Conservation (phyloP, 2,797 vertebrate species). For the Anniella stebbinsi region DNA sequence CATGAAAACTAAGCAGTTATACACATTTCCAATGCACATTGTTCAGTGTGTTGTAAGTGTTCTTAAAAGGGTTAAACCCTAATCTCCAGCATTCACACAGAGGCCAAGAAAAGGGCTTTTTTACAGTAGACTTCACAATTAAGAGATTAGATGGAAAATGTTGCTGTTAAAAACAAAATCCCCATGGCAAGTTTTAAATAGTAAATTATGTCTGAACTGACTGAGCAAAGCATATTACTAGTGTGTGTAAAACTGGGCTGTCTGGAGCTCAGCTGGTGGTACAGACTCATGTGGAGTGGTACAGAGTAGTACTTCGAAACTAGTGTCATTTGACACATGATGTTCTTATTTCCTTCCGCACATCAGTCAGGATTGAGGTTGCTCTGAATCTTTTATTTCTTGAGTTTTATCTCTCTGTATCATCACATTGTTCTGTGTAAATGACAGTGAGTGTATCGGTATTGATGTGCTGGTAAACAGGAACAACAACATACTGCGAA, state of each 20-base stretch:
- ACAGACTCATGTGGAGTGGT: conserved; percentile 20
- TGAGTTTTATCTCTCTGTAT: no score
- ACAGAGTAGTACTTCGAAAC: background rate
- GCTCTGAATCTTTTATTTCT: conserved; percentile 15
- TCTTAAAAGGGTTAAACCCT: conserved; percentile 52
- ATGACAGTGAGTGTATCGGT: background rate
- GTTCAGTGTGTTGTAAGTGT: conserved; percentile 46
- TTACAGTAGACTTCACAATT: conserved; percentile 63
- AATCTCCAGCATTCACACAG: conserved; percentile 56
- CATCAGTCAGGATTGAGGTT: background rate
- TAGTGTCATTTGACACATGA: background rate
- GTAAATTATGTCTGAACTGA: conserved; percentile 38
- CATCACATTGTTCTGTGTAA: background rate
- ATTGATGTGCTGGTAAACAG: background rate
- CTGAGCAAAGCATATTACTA: conserved; percentile 50
- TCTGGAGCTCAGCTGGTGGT: conserved; percentile 54
- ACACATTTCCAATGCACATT: conserved; percentile 7
- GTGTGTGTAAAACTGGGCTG: conserved; percentile 52
- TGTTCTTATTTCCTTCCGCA: background rate
- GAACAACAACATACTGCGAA: background rate
- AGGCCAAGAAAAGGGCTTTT: conserved; percentile 55
- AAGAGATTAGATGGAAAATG: conserved; percentile 65
- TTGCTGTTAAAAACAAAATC: conserved; percentile 61
- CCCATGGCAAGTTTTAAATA: conserved; percentile 54
- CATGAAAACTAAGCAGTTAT: conserved; percentile 16